Conservation (phyloP, 1,140 invertebrate species). For the Temnothorax curvispinosus region DNA sequence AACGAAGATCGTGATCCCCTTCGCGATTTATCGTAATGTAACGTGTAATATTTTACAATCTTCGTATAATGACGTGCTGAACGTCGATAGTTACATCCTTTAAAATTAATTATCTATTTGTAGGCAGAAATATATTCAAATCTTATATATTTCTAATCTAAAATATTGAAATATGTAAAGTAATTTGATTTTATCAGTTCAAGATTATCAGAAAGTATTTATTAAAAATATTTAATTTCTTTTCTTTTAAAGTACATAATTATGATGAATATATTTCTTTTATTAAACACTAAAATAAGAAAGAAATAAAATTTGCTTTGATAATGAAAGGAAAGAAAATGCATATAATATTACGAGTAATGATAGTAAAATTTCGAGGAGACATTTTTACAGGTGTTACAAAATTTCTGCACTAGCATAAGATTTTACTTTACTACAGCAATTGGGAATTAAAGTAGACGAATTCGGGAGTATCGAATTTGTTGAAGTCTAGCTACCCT, state of each 20-base stretch:
- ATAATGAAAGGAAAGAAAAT: neutral
- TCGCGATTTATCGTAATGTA: conserved; percentile 1
- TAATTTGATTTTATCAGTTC: neutral
- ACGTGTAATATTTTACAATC: neutral
- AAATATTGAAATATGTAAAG: neutral
- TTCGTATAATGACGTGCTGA: neutral
- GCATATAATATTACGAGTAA: neutral
- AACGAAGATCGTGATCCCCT: neutral
- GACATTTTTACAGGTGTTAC: neutral
- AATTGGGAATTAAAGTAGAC: conserved; percentile 18
- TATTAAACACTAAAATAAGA: neutral
- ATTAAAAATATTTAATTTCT: neutral
- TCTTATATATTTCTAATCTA: neutral
- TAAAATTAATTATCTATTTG: neutral
- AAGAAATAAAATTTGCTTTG: neutral
- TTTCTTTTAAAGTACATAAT: neutral
- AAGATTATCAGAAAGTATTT: neutral
- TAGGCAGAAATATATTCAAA: neutral
- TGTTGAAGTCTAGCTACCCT: neutral
- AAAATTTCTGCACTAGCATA: neutral
- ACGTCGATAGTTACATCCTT: neutral
- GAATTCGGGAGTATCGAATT: neutral
- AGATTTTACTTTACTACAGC: neutral
- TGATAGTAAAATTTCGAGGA: neutral
- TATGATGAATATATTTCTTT: neutral